Evolutionary conservation across 2,888 invertebrate species (phyloP), one percentile per base, ranked within the genome.

Genomic region (Acheta domesticus): DNA sequence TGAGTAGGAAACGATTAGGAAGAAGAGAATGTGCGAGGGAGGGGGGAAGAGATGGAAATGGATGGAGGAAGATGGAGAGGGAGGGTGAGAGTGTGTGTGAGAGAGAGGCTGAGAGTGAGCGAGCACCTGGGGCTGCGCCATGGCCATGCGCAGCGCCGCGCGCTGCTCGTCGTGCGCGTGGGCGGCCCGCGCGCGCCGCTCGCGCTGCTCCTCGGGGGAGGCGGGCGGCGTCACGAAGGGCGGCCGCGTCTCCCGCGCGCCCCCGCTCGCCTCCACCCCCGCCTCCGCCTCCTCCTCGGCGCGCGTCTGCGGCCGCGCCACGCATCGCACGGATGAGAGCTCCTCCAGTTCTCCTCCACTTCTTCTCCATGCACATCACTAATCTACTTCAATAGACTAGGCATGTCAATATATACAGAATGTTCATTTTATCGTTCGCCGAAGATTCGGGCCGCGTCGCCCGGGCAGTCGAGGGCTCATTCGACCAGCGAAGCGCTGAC

Each of bases 261-360:
- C 62, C 14, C 62, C 16, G 14, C 16, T 16, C 62, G 62, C 62
- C 16, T 19, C 62, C 16, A 1, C 62, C 12, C 11, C 62, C 62
- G n/a, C 16, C 62, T 8, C 4, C 62, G 62, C 62, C 62, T 19
- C 62, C 4, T 62, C 62, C 14, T n/a, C 62, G n/a, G 16, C 62
- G 62, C 62, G 89, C 93, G 81, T 84, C 83, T 80, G 83, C 92
- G 92, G 83, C 93, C 93, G n/a, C 92, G 87, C 86, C 12, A 88
- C 86, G 48, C 23, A 23, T 23, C 3, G 2, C 23, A 23, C 23
- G 79, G 83, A 85, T 95, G 94, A 0, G 89, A 89, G 36, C n/a
- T n/a, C n/a, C n/a, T n/a, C n/a, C 95, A 92, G 0, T 94, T 93
- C 0, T 94, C 93, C 84, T 93, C 94, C 0, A 94, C 94, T 85